phyloP scores from a whole-genome alignment of 2,113 vertebrate species.

The Crocuta crocuta region DNA sequence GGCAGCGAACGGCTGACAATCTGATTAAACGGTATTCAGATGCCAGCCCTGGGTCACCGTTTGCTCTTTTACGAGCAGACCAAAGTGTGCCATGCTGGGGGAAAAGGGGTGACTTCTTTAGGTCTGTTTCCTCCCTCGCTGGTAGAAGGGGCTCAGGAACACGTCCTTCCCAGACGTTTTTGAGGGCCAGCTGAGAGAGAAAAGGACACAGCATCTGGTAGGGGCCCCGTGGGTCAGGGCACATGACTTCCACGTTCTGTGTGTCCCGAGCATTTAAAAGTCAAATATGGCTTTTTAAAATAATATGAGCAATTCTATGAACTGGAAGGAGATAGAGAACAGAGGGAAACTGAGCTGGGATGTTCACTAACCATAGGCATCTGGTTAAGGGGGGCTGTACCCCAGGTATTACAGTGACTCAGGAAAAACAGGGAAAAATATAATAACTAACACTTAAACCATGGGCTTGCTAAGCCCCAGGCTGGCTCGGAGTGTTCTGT shows the following conservation, averaged over 20 bases:
- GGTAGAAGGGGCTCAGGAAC: neutral
- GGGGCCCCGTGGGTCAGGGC: neutral
- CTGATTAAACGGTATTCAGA: neutral
- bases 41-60: accelerated
- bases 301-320: neutral
- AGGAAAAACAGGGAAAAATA: neutral
- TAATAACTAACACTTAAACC: too few relatives aligned
- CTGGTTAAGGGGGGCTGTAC: neutral
- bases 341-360: too few relatives aligned
- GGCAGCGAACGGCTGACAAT: neutral
- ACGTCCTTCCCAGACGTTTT: neutral
- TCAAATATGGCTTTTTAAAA: neutral
- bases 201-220: neutral
- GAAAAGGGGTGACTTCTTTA: neutral
- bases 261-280: neutral
- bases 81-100: neutral
- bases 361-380: neutral
- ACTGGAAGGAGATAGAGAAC: neutral
- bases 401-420: neutral
- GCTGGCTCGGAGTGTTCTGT: neutral
- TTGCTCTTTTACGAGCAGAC: neutral
- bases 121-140: neutral
- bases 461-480: too few relatives aligned
- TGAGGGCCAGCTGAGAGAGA: neutral
- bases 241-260: accelerated